phyloP scores from a whole-genome alignment of 2,888 invertebrate genomes.

The Hypsopygia costalis region DNA sequence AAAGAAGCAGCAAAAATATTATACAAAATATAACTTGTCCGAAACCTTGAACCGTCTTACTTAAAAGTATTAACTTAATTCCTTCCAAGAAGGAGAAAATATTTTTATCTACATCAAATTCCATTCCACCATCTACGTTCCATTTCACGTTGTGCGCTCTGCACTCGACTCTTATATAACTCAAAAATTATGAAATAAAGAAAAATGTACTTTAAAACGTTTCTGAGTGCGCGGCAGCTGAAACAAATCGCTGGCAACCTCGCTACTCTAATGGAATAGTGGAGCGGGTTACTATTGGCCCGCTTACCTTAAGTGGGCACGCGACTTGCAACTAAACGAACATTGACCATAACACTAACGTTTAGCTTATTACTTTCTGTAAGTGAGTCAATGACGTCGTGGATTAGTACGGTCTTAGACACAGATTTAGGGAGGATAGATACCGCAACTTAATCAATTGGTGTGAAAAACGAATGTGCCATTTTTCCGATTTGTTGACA shows the following conservation, averaged over 20 bases:
- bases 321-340: conserved; percentile 39
- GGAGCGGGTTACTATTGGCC: conserved; percentile 30
- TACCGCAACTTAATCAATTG: too few relatives aligned
- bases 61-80: too few relatives aligned
- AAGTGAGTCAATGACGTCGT: neutral
- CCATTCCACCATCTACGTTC: conserved; percentile 7
- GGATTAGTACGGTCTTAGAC: neutral
- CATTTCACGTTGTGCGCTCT: conserved; percentile 25
- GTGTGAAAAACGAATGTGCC: too few relatives aligned
- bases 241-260: conserved; percentile 53
- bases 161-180: conserved; percentile 35
- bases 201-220: conserved; percentile 53
- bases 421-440: too few relatives aligned
- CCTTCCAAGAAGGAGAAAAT: too few relatives aligned
- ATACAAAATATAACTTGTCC: too few relatives aligned
- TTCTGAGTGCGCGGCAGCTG: conserved; percentile 48
- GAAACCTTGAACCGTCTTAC: too few relatives aligned
- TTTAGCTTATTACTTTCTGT: conserved; percentile 10
- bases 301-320: conserved; percentile 47
- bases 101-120: conserved; percentile 6
- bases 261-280: conserved; percentile 40
- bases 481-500: too few relatives aligned
- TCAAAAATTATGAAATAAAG: conserved; percentile 57
- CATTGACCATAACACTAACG: conserved; percentile 10
- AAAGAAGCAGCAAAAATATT: too few relatives aligned